Base-by-base conservation (phyloP, 2,888 invertebrate species). In the Tanytarsus gracilentus region DNA sequence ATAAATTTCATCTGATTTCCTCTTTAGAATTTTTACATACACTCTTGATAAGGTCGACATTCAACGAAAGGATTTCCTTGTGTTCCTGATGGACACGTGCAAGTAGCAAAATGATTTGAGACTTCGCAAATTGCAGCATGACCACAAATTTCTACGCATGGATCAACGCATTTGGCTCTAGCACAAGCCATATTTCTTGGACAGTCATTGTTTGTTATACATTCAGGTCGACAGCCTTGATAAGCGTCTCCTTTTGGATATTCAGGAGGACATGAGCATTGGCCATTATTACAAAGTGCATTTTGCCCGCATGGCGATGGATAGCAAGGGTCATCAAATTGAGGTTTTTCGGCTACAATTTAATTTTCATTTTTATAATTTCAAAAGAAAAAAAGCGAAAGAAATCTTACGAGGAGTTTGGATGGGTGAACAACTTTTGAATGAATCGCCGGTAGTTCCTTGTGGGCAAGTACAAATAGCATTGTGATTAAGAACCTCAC, bases 381-480 rank as follows among this genome's bases (percentile, higher is more conserved):
- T 77, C 81, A 25, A 79, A 79, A 61, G 70, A 66, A 39, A n/a
- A n/a, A 78, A n/a, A n/a, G n/a, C n/a, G n/a, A n/a, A n/a, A n/a
- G n/a, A n/a, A n/a, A n/a, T 21, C 60, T 70, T 70, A 66, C 66
- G 61, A 63, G 64, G 58, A 25, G 66, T 63, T 27, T 72, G 69
- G 2, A 69, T 65, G 56, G 23, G 65, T 39, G 71, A 69, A 66
- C 85, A 85, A 61, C 78, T 76, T 58, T 73, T 69, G 1, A 89
- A 89, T 49, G 92, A 90, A 79, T 92, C 88, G 8, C 92, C 92
- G 64, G 83, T 80, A 66, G 82, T 85, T 26, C 88, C 88, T 63
- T 78, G 79, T 27, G 74, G 66, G 69, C 85, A 80, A 65, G 77
- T 76, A 67, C 79, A 81, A 69, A 82, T 81, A 18, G 86, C 82